Base-by-base conservation (phyloP, 2,888 invertebrate genomes). In the Melikaiella ostensackeni region DNA sequence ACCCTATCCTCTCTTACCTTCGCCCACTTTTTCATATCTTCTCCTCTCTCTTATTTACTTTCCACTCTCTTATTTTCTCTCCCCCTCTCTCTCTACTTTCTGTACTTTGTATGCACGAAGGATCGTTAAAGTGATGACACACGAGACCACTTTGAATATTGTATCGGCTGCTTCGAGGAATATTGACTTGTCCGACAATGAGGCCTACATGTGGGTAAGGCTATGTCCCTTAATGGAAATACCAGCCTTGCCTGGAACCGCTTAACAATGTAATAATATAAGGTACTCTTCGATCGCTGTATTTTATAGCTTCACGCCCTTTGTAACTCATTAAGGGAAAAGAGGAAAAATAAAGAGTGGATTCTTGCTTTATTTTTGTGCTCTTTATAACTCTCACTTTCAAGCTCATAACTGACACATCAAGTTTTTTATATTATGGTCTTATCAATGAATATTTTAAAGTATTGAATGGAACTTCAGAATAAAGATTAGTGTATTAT, bases 21-120 rank as follows among this genome's bases (percentile, higher is more conserved):
- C 75, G 55, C 42, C 64, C 77, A 46, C 73, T 61, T 46, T 16
- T 55, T 13, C 46, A 13, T 38, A 55, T 35, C 50, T 11, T 46
- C 74, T 70, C 38, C 75, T 59, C 38, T 61, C 27, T 77, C 64
- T 66, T 33, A 38, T 6, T 55, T 59, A 30, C 30, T 30, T 30
- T 74, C 50, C 76, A 63, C 50, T 61, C 33, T 77, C 70, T 66
- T 33, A 38, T 6, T 55, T 59, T 74, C 57, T 42, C 78, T 75
- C 63, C 13, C 50, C 5, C 24, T 57, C 61, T 33, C 78, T 75
- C 62, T 27, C 24, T 24, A 13, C 8, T 2, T 57, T 21, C 9
- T 24, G 11, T 9, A 27, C 24, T 59, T 27, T 59, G 13, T 59
- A 24, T 24, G 13, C 24, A 27, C 24, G 21, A 11, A 59, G 24